phyloP scores from a whole-genome alignment of 2,113 vertebrate genomes.

The Tragelaphus scriptus region DNA sequence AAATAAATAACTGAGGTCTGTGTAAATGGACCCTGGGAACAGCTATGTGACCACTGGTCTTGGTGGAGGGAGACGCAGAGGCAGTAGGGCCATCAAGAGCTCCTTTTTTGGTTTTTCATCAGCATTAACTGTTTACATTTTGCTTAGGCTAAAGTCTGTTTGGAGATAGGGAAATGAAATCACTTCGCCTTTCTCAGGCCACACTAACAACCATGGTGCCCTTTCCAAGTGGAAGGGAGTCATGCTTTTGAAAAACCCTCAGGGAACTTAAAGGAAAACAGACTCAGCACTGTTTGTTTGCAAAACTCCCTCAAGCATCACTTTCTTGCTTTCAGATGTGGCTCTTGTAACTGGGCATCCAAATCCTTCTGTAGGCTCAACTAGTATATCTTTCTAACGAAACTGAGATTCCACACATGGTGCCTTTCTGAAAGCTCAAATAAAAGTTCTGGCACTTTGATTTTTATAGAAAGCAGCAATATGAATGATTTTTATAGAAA shows the following conservation, averaged over 20 bases:
- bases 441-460: not conserved
- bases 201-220: not conserved
- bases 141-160: conserved; percentile 13
- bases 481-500: not conserved
- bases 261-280: not conserved
- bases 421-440: conserved; percentile 3
- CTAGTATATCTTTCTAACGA: not conserved
- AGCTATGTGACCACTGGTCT: not conserved
- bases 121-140: conserved; percentile 30
- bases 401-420: not conserved
- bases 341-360: not conserved
- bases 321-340: conserved; percentile 9
- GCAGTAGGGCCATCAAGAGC: not conserved
- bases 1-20: conserved; percentile 53
- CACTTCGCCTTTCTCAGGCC: not conserved
- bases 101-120: conserved; percentile 34
- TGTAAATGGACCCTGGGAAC: conserved; percentile 49
- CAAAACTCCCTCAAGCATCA: not conserved
- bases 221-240: not conserved
- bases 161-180: conserved; percentile 42
- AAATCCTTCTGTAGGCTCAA: not conserved
- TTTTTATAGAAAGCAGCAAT: not conserved
- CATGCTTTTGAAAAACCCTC: not conserved
- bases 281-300: not conserved
- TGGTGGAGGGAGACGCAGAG: not conserved